These are phyloP conservation scores for Hesperophylax magnus DNA, from an alignment of 1,140 invertebrate species.

Conservation along the genomic window DNA sequence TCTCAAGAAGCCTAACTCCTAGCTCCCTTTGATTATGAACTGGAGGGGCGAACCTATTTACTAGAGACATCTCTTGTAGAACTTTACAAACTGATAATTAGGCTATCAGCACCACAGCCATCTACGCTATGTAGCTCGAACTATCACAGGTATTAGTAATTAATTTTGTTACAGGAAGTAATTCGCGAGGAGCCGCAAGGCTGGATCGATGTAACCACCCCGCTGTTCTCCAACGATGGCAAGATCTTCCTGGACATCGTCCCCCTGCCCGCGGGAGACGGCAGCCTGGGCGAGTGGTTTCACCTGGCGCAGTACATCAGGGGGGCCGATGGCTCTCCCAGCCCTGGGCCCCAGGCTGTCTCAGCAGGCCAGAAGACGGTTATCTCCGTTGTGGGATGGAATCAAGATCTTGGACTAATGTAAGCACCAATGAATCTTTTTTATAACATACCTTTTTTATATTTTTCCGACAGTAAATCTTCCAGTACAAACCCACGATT, in stretches of 20 bases:
- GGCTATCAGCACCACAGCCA: too few relatives aligned
- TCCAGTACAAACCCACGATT: too few relatives aligned
- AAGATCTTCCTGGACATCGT: slow-evolving; percentile 63
- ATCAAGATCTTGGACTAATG: slow-evolving; percentile 66
- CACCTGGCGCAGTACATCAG: slow-evolving; percentile 65
- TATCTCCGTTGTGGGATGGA: slow-evolving; percentile 66
- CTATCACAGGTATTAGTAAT: too few relatives aligned
- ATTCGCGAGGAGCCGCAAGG: slow-evolving; percentile 63
- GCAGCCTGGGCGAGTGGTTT: slow-evolving; percentile 63
- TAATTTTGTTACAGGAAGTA: slow-evolving; percentile 60
- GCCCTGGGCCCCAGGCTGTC: slow-evolving; percentile 48
- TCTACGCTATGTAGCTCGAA: too few relatives aligned
- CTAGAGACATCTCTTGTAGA: too few relatives aligned
- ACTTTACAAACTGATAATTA: too few relatives aligned
- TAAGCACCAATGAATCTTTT: slow-evolving; percentile 47
- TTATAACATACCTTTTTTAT: too few relatives aligned
- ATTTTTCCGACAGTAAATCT: too few relatives aligned
- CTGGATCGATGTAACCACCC: slow-evolving; percentile 66
- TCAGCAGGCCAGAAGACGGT: slow-evolving; percentile 65
- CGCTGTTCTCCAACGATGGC: slow-evolving; percentile 61
- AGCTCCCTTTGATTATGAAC: too few relatives aligned
- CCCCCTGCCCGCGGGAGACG: slow-evolving; percentile 61
- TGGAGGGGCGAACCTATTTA: too few relatives aligned
- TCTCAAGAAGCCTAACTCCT: too few relatives aligned
- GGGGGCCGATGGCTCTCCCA: slow-evolving; percentile 57